A percentile compares a stretch with the other conserved stretches of the same genome.
phyloP scores from a whole-genome alignment of 1,140 invertebrate genomes.

The Archivesica marissinica region DNA sequence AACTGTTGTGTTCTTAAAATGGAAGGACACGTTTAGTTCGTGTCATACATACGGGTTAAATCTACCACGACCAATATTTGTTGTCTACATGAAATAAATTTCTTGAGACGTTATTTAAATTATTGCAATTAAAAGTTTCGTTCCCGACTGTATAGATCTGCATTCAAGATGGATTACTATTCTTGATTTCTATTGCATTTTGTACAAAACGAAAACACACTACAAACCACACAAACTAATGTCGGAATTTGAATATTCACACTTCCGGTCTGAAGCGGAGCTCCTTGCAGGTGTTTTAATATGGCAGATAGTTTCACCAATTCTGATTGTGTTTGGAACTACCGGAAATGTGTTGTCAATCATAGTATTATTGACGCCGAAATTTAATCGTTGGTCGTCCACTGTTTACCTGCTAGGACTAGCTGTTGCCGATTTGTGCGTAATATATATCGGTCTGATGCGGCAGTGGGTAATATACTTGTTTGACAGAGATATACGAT shows the following conservation, averaged over 20 bases:
- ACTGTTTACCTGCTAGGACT: slow-evolving; percentile 67
- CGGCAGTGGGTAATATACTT: slow-evolving; percentile 64
- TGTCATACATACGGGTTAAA: too few relatives aligned
- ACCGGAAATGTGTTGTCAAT: slow-evolving; percentile 69
- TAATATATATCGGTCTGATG: slow-evolving; percentile 71
- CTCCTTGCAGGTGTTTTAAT: slow-evolving; percentile 11
- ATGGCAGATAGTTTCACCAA: slow-evolving; percentile 61
- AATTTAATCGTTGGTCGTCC: slow-evolving; percentile 40
- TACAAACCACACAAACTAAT: too few relatives aligned
- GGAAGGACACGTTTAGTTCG: too few relatives aligned
- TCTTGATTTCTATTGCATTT: too few relatives aligned
- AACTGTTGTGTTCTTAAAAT: too few relatives aligned
- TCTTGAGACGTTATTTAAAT: too few relatives aligned
- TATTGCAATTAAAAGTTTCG: too few relatives aligned
- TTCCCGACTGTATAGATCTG: too few relatives aligned
- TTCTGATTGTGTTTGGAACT: slow-evolving; percentile 66
- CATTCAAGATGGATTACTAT: too few relatives aligned
- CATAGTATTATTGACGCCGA: slow-evolving; percentile 53
- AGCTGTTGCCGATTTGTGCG: slow-evolving; percentile 62
- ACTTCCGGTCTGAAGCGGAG: slow-evolving; percentile 35
- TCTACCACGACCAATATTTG: too few relatives aligned
- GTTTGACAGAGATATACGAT: slow-evolving; percentile 62
- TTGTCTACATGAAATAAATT: too few relatives aligned
- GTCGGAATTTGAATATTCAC: slow-evolving; percentile 20
- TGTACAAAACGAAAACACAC: too few relatives aligned